Conservation (phyloP, 1,140 invertebrate species). For the Drosophila tani region DNA sequence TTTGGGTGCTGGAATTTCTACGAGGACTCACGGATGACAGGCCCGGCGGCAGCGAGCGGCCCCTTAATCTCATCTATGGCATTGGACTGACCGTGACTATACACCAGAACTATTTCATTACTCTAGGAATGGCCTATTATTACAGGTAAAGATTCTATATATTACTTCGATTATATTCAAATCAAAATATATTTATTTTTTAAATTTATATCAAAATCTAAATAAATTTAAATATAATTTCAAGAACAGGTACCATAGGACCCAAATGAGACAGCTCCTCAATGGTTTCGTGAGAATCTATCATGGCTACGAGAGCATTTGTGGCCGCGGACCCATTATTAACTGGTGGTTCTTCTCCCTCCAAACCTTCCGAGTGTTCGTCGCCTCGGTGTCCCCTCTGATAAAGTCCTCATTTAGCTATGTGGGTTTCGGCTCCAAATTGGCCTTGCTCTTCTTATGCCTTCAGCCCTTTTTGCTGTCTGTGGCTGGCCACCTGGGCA, state of each 20-base stretch:
- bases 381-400: not conserved
- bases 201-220: too few relatives aligned
- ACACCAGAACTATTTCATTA: constrained; percentile 21
- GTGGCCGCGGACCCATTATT: constrained; percentile 21
- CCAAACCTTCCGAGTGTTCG: not conserved
- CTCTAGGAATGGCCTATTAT: constrained; percentile 6
- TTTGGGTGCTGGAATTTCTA: not conserved
- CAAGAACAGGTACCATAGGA: constrained; percentile 1
- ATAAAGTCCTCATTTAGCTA: not conserved
- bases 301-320: not conserved
- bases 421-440: fast-evolving
- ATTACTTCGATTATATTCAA: too few relatives aligned
- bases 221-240: too few relatives aligned
- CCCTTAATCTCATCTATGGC: constrained; percentile 27
- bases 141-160: constrained; percentile 15
- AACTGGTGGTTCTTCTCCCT: constrained; percentile 40
- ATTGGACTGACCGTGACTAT: not conserved
- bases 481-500: constrained; percentile 18
- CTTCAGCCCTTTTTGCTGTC: constrained; percentile 46
- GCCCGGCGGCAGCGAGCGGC: not conserved
- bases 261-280: constrained; percentile 16
- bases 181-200: too few relatives aligned
- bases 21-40: not conserved
- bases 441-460: constrained; percentile 17
- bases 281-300: constrained; percentile 44